Evolutionary conservation across 2,113 vertebrate species (phyloP).

Genomic region (Mungos mungo): DNA sequence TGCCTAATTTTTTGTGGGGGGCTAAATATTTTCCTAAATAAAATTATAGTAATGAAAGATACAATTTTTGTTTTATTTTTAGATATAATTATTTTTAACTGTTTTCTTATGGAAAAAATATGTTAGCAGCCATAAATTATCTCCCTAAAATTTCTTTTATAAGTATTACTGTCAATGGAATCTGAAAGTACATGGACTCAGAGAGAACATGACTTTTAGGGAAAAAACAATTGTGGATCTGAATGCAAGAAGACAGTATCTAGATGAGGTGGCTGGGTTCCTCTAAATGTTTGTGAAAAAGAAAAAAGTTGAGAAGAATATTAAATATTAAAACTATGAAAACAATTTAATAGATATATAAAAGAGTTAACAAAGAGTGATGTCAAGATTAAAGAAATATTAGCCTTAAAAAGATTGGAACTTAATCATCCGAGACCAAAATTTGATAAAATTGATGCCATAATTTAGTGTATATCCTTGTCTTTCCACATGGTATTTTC

Average conservation of each 20-base stretch:
- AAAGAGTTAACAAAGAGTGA: neutral
- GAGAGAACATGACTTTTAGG: neutral
- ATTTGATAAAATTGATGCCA: neutral
- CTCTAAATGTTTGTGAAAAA: neutral
- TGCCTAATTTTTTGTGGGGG: neutral
- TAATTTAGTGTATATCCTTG: neutral
- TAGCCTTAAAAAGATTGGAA: neutral
- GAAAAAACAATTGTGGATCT: neutral
- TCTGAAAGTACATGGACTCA: neutral
- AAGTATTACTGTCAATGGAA: neutral
- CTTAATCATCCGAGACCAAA: neutral
- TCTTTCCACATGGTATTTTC: neutral
- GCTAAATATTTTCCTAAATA: neutral
- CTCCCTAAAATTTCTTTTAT: neutral
- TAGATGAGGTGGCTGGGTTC: neutral
- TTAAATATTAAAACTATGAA: neutral
- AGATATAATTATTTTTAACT: neutral
- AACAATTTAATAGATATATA: neutral
- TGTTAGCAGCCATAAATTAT: neutral
- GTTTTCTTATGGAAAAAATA: neutral
- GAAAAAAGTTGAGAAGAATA: neutral
- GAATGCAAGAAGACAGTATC: neutral
- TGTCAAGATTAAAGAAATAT: neutral
- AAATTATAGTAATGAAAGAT: neutral
- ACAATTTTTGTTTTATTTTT: neutral